Evolutionary conservation across 2,797 vertebrate species (phyloP).

Genomic region (Triplophysa yarkandensis): DNA sequence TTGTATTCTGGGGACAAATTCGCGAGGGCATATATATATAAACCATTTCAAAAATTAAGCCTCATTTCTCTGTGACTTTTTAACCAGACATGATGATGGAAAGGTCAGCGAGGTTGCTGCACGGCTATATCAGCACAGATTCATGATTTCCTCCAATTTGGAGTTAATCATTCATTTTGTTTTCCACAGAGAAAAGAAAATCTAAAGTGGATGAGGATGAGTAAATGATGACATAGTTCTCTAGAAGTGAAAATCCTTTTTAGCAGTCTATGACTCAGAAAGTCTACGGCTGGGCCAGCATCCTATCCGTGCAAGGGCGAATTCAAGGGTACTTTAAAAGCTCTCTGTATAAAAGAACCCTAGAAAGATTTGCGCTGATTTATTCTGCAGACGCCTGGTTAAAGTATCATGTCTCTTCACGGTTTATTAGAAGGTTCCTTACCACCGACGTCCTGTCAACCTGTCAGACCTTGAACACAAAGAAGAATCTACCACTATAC

Average conservation of each 20-base stretch:
- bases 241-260: background rate
- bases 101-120: too few relatives aligned
- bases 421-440: conserved; percentile 8
- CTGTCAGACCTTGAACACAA: conserved; percentile 5
- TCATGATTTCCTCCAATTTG: too few relatives aligned
- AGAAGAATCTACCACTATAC: conserved; percentile 16
- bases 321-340: conserved; percentile 37
- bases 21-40: too few relatives aligned
- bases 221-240: too few relatives aligned
- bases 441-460: conserved; percentile 11
- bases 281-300: conserved; percentile 33
- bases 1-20: too few relatives aligned
- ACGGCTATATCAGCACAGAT: too few relatives aligned
- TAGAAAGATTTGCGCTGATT: conserved; percentile 12
- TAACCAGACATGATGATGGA: too few relatives aligned
- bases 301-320: conserved; percentile 29
- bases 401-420: conserved; percentile 2
- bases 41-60: too few relatives aligned
- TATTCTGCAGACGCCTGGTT: background rate
- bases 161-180: too few relatives aligned
- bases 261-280: conserved; percentile 35
- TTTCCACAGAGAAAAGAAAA: too few relatives aligned
- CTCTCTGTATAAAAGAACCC: background rate
- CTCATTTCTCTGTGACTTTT: too few relatives aligned
- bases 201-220: too few relatives aligned